Conservation (phyloP, 1,140 invertebrate genomes). For the Lordiphosa stackelbergi region DNA sequence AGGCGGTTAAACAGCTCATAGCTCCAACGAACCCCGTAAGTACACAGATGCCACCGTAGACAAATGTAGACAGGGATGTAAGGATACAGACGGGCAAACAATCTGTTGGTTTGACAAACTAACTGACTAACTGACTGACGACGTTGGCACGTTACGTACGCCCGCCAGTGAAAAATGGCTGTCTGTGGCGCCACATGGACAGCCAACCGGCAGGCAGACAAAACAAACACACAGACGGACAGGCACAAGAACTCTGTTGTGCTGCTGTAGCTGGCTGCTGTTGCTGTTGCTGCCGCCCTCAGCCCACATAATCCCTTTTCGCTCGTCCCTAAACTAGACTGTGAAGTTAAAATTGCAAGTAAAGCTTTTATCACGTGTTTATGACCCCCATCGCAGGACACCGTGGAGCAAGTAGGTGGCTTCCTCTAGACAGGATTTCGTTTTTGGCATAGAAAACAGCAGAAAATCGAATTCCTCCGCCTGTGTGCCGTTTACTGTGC, state of each 20-base stretch:
- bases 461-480: slow-evolving; percentile 66
- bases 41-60: slow-evolving; percentile 40
- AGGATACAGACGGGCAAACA: slow-evolving; percentile 28
- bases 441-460: slow-evolving; percentile 69
- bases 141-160: slow-evolving; percentile 41
- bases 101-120: slow-evolving; percentile 41
- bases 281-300: slow-evolving; percentile 1
- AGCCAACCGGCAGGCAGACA: slow-evolving; percentile 9
- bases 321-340: slow-evolving; percentile 31
- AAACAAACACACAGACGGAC: slow-evolving; percentile 15
- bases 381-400: slow-evolving; percentile 17
- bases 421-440: slow-evolving; percentile 48
- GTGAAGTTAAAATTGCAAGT: slow-evolving; percentile 68
- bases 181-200: slow-evolving; percentile 43
- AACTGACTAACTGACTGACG: slow-evolving; percentile 29
- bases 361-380: slow-evolving; percentile 73
- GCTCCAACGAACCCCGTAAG: slow-evolving; percentile 33
- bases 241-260: slow-evolving; percentile 6
- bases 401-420: slow-evolving; percentile 57
- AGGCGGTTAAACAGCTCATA: slow-evolving; percentile 35
- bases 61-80: slow-evolving; percentile 4
- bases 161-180: slow-evolving; percentile 50
- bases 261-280: slow-evolving; percentile 12
- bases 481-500: slow-evolving; percentile 36
- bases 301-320: slow-evolving; percentile 23